Evolutionary conservation across 2,888 invertebrate species (phyloP).

Genomic region (Sipha maydis): DNA sequence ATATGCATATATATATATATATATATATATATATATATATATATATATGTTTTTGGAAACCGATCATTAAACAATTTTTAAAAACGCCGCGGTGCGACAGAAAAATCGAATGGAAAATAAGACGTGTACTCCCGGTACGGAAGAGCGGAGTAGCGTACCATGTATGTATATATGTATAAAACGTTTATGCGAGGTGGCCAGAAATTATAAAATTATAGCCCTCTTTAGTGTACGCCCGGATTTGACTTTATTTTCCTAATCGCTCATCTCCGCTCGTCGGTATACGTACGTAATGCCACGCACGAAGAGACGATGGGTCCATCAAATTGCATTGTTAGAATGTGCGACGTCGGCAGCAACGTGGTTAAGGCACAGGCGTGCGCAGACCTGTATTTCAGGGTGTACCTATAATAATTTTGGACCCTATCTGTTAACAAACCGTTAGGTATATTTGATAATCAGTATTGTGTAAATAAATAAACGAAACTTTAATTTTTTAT

Average conservation of each 20-base stretch:
- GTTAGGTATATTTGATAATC: too few relatives aligned
- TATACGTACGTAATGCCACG: too few relatives aligned
- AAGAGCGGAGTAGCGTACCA: not conserved
- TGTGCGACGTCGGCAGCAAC: too few relatives aligned
- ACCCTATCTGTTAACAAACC: too few relatives aligned
- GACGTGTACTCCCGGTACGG: not conserved
- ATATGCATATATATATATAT: not conserved
- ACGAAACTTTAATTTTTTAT: too few relatives aligned
- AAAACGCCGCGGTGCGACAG: not conserved
- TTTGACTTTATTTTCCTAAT: not conserved
- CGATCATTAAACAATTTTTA: constrained; percentile 49
- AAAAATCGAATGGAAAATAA: not conserved
- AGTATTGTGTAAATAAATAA: too few relatives aligned
- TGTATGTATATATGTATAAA: not conserved
- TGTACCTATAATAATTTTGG: too few relatives aligned
- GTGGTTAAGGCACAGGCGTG: too few relatives aligned
- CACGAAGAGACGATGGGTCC: too few relatives aligned
- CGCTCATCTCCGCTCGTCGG: not conserved
- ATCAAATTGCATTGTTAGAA: too few relatives aligned
- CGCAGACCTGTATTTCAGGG: too few relatives aligned
- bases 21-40: not conserved
- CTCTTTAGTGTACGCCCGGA: not conserved
- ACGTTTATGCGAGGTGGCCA: not conserved
- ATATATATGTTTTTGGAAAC: not conserved
- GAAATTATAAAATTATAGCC: not conserved